Evolutionary conservation across 2,113 vertebrate species (phyloP).

Genomic region (Aegotheles bennettii): DNA sequence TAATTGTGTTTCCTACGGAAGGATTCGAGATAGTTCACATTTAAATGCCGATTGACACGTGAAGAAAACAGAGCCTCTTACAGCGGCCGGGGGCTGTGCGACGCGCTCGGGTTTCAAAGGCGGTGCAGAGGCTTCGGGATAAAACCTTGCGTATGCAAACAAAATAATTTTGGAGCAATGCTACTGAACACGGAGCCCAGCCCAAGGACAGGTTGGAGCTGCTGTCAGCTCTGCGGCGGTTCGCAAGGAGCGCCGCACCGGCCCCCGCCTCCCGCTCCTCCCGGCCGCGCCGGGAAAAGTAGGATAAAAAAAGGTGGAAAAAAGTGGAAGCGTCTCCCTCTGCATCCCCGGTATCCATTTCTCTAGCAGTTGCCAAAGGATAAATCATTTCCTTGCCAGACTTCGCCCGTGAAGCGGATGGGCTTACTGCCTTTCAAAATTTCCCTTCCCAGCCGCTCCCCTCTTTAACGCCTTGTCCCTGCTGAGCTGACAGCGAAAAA

Average conservation of each 20-base stretch:
- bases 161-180: neutral
- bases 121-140: neutral
- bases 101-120: neutral
- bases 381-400: neutral
- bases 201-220: neutral
- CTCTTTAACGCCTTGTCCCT: neutral
- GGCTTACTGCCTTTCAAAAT: neutral
- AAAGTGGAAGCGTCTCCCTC: neutral
- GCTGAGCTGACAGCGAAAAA: neutral
- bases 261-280: too few relatives aligned
- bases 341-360: accelerated
- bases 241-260: neutral
- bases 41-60: neutral
- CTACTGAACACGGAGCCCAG: neutral
- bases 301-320: too few relatives aligned
- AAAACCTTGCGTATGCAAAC: neutral
- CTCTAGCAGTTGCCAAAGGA: neutral
- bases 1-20: neutral
- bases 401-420: accelerated
- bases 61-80: neutral
- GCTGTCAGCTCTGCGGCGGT: accelerated
- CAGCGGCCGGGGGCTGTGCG: neutral
- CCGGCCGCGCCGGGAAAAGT: neutral
- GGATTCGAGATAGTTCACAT: neutral
- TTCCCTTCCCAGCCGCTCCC: too few relatives aligned